A percentile compares a stretch with the other conserved stretches of the same genome.
phyloP scores from a whole-genome alignment of 92 coral and sea anemone species.

The Porites lobata region DNA sequence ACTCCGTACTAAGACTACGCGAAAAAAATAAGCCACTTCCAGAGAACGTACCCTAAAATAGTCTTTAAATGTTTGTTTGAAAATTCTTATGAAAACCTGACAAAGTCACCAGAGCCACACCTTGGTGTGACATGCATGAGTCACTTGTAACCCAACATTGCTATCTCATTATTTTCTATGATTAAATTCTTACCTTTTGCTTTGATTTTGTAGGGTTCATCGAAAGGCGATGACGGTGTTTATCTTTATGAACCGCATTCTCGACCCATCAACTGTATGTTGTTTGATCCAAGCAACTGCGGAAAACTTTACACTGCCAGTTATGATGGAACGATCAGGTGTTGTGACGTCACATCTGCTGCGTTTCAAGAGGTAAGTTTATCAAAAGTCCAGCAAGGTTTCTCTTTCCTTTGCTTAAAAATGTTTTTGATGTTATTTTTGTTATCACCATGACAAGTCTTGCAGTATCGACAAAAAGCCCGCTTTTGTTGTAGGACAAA shows the following conservation, averaged over 20 bases:
- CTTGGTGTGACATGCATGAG: not conserved
- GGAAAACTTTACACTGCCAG: constrained; percentile 83
- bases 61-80: no score
- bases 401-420: no score
- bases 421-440: no score
- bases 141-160: not conserved
- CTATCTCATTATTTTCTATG: not conserved
- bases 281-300: constrained; percentile 79
- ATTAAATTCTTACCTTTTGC: not conserved
- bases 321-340: constrained; percentile 91
- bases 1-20: no score
- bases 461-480: no score
- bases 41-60: no score
- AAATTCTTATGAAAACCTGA: no score
- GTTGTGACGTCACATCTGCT: constrained; percentile 78
- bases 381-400: not conserved
- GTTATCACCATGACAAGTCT: no score
- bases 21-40: no score
- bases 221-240: constrained; percentile 77
- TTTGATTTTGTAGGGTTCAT: constrained; percentile 65
- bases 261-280: constrained; percentile 71
- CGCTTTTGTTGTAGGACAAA: no score
- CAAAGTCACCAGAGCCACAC: not conserved
- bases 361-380: constrained; percentile 85
- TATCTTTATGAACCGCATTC: constrained; percentile 87